A percentile compares a stretch with the other conserved stretches of the same genome.
phyloP scores from a whole-genome alignment of 2,797 vertebrate species.

The Eulemur rubriventer region DNA sequence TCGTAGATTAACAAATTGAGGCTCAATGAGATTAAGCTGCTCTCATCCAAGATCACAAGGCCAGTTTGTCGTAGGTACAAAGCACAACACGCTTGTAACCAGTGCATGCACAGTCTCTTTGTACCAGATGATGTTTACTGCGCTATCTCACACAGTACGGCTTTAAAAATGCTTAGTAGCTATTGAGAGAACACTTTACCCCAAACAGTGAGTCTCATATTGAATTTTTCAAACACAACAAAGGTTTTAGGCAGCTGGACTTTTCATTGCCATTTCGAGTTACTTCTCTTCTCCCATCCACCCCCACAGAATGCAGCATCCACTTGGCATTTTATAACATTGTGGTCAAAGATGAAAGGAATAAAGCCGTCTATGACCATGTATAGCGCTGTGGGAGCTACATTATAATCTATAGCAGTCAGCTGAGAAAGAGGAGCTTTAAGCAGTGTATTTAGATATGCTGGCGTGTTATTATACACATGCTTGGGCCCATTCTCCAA shows the following conservation, averaged over 20 bases:
- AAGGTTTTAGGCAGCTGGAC: not conserved
- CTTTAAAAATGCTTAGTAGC: not conserved
- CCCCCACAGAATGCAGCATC: not conserved
- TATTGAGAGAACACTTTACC: not conserved
- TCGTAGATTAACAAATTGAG: not conserved
- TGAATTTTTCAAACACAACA: constrained; percentile 21
- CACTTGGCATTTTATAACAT: constrained; percentile 31
- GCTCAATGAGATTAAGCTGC: not conserved
- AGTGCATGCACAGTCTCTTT: not conserved
- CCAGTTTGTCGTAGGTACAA: not conserved
- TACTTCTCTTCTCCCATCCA: not conserved
- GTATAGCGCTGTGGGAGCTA: not conserved
- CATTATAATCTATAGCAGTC: not conserved
- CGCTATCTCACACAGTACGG: not conserved
- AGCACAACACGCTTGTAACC: not conserved
- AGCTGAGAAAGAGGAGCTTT: not conserved
- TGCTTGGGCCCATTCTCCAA: constrained; percentile 31
- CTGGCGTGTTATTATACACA: not conserved
- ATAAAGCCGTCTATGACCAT: constrained; percentile 36
- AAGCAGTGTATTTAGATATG: constrained; percentile 35
- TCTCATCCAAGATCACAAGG: not conserved
- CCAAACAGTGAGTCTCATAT: not conserved
- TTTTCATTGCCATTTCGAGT: not conserved
- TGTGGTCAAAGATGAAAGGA: constrained; percentile 44
- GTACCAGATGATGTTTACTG: not conserved